Evolutionary conservation across 1,140 invertebrate species (phyloP), one percentile per base, ranked within the genome.

Genomic region (Gerris buenoi): DNA sequence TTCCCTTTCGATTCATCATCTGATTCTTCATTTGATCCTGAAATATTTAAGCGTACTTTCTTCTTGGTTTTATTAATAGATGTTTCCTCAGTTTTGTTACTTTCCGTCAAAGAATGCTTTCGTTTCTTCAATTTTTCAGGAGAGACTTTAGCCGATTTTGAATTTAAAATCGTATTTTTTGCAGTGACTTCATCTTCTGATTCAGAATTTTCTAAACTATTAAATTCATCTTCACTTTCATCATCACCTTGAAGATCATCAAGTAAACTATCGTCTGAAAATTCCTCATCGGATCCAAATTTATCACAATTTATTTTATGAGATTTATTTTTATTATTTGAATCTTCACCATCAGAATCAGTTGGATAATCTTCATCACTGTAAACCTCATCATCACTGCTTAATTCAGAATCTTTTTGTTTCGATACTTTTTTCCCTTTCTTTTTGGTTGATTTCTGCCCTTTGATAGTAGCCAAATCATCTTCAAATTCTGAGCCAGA

Each of bases 401-500:
- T 60, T n/a, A 57, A 56, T 57, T 27, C 59, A 25, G 71, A 68
- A 64, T 73, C 63, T 64, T 71, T 67, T 66, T 23, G 70, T 22
- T 63, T 69, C 69, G 18, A 46, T 27, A 64, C 65, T 59, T 69
- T 26, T 67, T 67, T 68, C 10, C 28, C 27, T 67, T 65, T 58
- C 10, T 56, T 68, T 66, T 70, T 72, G 70, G 10, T 65, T 58
- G 22, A 60, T 67, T 67, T 60, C 65, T 72, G 73, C 26, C 79
- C 79, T 29, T 76, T 79, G 3, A 80, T 77, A 62, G 79, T 73
- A 28, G 78, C 80, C 67, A 85, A 76, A 75, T 86, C 85, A 71
- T 84, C 81, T 71, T 87, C 82, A 77, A 86, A 87, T 68, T 87
- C 85, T 27, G 82, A 82, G 71, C 83, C 84, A 14, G 77, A 78